Conservation (phyloP, 2,888 invertebrate genomes). For the Digitonthophagus gazella region DNA sequence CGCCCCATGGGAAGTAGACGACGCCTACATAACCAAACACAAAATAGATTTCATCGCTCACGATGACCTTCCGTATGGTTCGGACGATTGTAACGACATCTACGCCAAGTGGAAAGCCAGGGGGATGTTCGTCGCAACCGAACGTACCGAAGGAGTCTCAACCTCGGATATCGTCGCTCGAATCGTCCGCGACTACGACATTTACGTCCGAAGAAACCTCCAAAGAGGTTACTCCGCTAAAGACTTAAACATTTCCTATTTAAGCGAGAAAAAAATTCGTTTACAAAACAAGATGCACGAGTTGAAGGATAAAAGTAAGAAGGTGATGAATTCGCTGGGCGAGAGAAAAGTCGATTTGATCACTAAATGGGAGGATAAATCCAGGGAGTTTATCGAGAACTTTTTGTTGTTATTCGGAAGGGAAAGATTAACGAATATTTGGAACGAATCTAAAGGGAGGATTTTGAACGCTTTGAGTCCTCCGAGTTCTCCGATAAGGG, state of each 20-base stretch:
- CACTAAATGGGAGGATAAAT: conserved; percentile 97
- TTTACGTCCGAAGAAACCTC: conserved; percentile 95
- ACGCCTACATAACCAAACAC: conserved; percentile 84
- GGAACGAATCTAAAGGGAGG: conserved; percentile 89
- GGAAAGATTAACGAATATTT: conserved; percentile 80
- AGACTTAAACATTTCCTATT: conserved; percentile 96
- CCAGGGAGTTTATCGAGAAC: conserved; percentile 93
- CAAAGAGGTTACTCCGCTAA: conserved; percentile 97
- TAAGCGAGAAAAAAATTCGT: conserved; percentile 95
- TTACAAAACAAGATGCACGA: conserved; percentile 97
- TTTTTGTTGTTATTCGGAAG: conserved; percentile 93
- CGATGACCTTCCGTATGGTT: conserved; percentile 95
- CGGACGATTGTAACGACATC: conserved; percentile 78
- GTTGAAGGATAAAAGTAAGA: conserved; percentile 88
- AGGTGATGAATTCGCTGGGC: conserved; percentile 78
- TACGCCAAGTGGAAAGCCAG: conserved; percentile 87
- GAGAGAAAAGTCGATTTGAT: conserved; percentile 88
- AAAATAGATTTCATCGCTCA: conserved; percentile 99
- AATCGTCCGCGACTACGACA: conserved; percentile 97
- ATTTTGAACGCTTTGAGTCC: conserved; percentile 91
- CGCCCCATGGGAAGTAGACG: conserved; percentile 94
- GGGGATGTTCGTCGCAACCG: conserved; percentile 97
- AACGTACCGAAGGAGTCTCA: conserved; percentile 91
- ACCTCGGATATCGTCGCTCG: conserved; percentile 98
- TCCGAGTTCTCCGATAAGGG: conserved; percentile 68